Base-by-base conservation (phyloP, 2,888 invertebrate genomes). In the Drosophila algonquin region DNA sequence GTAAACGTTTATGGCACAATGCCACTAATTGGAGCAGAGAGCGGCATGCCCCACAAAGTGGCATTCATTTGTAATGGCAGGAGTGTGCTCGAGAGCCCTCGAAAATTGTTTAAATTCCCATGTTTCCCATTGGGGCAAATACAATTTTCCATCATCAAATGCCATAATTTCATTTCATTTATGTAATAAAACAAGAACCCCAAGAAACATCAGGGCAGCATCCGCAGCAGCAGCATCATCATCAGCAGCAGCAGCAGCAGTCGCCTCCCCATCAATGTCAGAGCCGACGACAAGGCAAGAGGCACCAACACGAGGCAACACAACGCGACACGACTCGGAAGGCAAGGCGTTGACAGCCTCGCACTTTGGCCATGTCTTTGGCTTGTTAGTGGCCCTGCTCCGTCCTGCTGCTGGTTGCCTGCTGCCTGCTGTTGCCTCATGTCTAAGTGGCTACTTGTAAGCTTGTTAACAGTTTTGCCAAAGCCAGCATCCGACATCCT, bases 111-210 rank as follows among this genome's bases (percentile, higher is more conserved):
- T 46, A 27, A 57, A 53, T 58, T 53, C 59, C 47, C 62, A 56
- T 48, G 40, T 50, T 58, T 53, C 59, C 47, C 62, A 56, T 48
- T 27, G 40, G 1, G 40, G 35, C 61, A 70, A 81, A 86, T 81
- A 80, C 69, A 77, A 77, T 86, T 86, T 76, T 51, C 64, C 62
- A 47, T 63, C 40, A 40, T 40, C n/a, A 70, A 75, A 78, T 60
- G 70, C 55, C 55, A 44, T 81, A 86, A 83, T 83, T 87, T 72
- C 60, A 80, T 83, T 87, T 84, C 40, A n/a, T 40, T 40, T 40
- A 40, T 40, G 40, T 40, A 40, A 40, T 40, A 40, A 54, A 55
- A 24, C 32, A 18, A 35, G 18, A 46, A 56, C 30, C 44, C 4
- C 35, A 54, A 64, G 24, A 30, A 60, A 44, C 16, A 46, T 55